Evolutionary conservation across 2,888 invertebrate species (phyloP).

Genomic region (Dryococelus australis): DNA sequence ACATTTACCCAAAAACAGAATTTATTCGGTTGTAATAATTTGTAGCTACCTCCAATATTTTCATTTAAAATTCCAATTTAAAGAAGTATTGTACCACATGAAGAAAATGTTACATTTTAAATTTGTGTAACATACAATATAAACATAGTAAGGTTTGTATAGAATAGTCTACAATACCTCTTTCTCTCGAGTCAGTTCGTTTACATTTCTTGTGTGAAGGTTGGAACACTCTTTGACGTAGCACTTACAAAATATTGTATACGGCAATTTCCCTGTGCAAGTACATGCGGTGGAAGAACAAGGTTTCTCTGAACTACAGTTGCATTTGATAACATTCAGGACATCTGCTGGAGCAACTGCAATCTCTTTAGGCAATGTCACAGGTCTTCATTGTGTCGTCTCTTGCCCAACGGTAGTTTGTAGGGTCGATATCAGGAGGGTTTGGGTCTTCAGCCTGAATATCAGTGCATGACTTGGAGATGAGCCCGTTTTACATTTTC

Average conservation of each 20-base stretch:
- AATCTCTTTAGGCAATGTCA: not conserved
- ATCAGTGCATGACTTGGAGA: no score
- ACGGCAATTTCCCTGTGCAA: constrained; percentile 13
- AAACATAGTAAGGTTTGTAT: not conserved
- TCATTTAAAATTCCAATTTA: no score
- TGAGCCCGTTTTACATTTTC: no score
- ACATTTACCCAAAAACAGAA: no score
- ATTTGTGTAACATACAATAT: not conserved
- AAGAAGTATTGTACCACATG: no score
- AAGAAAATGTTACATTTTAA: no score
- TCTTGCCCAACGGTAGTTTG: constrained; percentile 27
- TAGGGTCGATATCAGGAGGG: constrained; percentile 21
- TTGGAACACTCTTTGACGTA: constrained; percentile 5
- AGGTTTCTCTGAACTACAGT: no score
- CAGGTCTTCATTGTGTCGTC: not conserved
- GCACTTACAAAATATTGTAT: constrained; percentile 26
- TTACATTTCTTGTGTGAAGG: no score
- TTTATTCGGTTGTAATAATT: not conserved
- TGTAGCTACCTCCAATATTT: not conserved
- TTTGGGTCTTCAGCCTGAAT: constrained; percentile 6
- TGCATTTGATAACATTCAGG: no score
- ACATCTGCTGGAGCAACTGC: not conserved
- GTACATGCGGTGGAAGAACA: constrained; percentile 22
- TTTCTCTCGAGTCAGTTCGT: constrained; percentile 4
- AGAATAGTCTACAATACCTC: not conserved